Base-by-base conservation (phyloP, 1,140 invertebrate species). In the Nephotettix cincticeps region DNA sequence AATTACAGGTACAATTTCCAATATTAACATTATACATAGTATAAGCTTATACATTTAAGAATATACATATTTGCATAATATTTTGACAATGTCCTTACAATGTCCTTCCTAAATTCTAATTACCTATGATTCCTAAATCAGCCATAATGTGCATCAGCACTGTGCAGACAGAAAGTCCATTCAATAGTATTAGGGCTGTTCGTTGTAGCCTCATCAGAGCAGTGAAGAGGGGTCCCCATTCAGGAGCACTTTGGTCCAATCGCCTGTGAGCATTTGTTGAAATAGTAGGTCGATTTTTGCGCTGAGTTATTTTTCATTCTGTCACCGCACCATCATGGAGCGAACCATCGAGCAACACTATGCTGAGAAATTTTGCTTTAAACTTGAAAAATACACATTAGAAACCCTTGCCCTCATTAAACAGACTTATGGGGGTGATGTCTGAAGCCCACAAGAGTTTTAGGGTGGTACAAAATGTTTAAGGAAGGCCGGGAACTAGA, bases 301-400 rank as follows among this genome's bases (percentile, higher is more conserved):
- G 47, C 14, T 21, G 21, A 19, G 47, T 51, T 3, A 9, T 51
- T 51, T 61, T 9, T 36, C 23, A 36, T 66, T 36, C 6, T 36
- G 21, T 29, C 36, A 23, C 40, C 21, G 40, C n/a, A 21, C 29
- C 58, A 70, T 65, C 23, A 70, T 70, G 25, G 65, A 68, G 64
- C 27, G 65, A 43, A 54, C 51, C 25, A 28, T 69, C 23, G 64
- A 73, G 30, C 73, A 74, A 69, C 61, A 69, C 6, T 6, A 61
- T 43, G 72, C 67, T 2, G 30, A 74, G 29, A 74, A 75, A 64
- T 75, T 75, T 72, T 74, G 51, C 58, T 17, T 73, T 69, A 71
- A 69, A 70, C n/a, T 71, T 14, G 51, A 64, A 2, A 74, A 74
- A 74, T 61, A n/a, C 27, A 66, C 58, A 4, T 61, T 61, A 0